These are phyloP conservation scores for Drosophila rellima DNA, from an alignment of 2,888 invertebrate species.

Conservation along the genomic window DNA sequence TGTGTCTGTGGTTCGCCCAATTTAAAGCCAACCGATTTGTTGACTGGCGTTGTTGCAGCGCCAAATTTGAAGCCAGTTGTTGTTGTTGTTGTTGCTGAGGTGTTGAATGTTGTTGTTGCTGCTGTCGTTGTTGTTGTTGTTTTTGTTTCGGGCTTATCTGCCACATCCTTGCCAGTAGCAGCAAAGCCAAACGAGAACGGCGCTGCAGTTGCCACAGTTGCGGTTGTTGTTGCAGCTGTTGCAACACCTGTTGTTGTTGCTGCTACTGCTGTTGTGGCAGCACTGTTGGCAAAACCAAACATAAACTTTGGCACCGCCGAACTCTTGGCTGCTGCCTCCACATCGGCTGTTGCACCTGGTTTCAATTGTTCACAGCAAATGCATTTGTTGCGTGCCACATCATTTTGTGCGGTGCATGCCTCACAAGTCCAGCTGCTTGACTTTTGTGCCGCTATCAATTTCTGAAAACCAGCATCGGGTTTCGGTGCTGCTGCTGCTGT, in stretches of 20 bases:
- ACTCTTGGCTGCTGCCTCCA: conserved; percentile 22
- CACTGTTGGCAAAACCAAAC: conserved; percentile 80
- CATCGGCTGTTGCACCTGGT: conserved; percentile 82
- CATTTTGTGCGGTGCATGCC: conserved; percentile 88
- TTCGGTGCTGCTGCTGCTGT: conserved; percentile 16
- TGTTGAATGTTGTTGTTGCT: conserved; percentile 12
- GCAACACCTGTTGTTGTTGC: conserved; percentile 18
- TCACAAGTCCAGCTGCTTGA: conserved; percentile 88
- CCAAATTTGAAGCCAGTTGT: conserved; percentile 30
- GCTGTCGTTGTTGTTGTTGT: conserved; percentile 9
- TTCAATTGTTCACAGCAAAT: conserved; percentile 88
- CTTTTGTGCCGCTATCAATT: conserved; percentile 82
- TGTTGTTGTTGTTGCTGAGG: conserved; percentile 27
- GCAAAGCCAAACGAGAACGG: conserved; percentile 67
- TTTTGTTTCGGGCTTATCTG: conserved; percentile 24
- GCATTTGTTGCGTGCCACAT: conserved; percentile 86
- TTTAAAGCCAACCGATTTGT: conserved; percentile 47
- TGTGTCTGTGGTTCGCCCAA: conserved; percentile 40
- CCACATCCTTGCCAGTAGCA: conserved; percentile 30
- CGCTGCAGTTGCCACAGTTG: conserved; percentile 6
- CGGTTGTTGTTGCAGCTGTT: conserved; percentile 3
- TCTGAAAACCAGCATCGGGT: conserved; percentile 83
- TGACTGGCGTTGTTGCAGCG: conserved; percentile 18
- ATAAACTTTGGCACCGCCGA: conserved; percentile 75
- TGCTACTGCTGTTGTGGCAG: conserved; percentile 22